Base-by-base conservation (phyloP, 2,797 vertebrate species). In the Danio kyathit region DNA sequence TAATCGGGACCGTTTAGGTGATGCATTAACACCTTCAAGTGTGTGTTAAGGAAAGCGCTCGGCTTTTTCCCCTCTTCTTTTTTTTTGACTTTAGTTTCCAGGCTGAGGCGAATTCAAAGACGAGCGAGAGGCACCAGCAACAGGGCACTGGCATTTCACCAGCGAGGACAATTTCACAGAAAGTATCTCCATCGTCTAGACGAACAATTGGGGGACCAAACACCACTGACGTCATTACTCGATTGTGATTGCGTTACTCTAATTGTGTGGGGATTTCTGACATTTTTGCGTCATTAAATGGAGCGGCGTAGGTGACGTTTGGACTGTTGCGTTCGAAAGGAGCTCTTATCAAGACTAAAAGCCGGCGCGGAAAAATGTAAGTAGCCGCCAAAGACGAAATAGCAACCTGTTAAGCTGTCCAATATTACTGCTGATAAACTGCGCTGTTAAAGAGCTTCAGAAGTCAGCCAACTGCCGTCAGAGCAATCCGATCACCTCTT, bases 221-320 rank as follows among this genome's bases (percentile, higher is more conserved):
- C 5, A 41, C 5, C 40, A 40, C 21, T 64, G 67, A 72, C 74
- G 66, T 76, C 51, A 76, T 56, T 63, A 48, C 12, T 54, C 48
- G 57, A 19, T 56, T 49, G 40, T 74, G 63, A 59, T 81, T 73
- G 46, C 63, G 63, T 46, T 76, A 17, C 14, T 74, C 7, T 59
- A 48, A 79, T 56, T 83, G 67, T 73, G 63, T 43, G 49, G 56
- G 71, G 79, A 83, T 78, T 77, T 80, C 74, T 75, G 44, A 48
- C 52, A 52, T 57, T 61, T 81, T 65, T 51, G 82, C 90, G 89
- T 86, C 85, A 75, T 83, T 57, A 66, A 89, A 95, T 94, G 93
- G 90, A 92, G 85, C 88, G 85, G 90, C 91, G 82, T 87, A 94
- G 92, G 93, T 95, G 94, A 95, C 93, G 90, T 83, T 89, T 88